Conservation (phyloP, 2,888 invertebrate species). For the Orthosia gracilis region DNA sequence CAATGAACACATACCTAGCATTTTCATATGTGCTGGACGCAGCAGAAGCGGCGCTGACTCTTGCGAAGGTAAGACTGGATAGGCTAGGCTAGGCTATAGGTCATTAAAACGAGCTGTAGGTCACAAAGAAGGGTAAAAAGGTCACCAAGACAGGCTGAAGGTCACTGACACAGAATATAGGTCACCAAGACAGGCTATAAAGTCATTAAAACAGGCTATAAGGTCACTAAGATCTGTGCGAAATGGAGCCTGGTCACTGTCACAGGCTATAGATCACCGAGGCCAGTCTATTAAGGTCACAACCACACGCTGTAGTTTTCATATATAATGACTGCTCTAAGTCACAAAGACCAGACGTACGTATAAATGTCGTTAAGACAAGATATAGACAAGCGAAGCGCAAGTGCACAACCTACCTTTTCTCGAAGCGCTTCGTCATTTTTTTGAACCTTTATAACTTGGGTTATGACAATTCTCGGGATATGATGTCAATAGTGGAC, state of each 20-base stretch:
- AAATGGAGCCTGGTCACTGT: too few species aligned
- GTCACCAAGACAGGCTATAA: background rate
- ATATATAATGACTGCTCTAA: background rate
- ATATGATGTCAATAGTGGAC: too few species aligned
- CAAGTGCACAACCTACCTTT: too few species aligned
- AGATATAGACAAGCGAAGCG: too few species aligned
- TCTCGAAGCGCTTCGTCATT: too few species aligned
- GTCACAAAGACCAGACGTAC: too few species aligned
- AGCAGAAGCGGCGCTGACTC: constrained; percentile 97
- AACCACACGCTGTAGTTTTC: background rate
- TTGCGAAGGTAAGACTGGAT: constrained; percentile 93
- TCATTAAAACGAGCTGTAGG: background rate
- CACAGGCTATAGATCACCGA: too few species aligned
- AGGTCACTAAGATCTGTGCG: too few species aligned
- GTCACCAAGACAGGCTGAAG: constrained; percentile 91
- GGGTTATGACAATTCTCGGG: too few species aligned
- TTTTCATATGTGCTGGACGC: constrained; percentile 98
- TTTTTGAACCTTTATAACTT: too few species aligned
- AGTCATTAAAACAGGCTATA: too few species aligned
- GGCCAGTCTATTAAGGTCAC: background rate
- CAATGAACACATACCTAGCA: constrained; percentile 98
- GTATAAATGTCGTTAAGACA: too few species aligned
- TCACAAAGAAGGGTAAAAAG: background rate
- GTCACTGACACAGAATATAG: background rate
- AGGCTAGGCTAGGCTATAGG: background rate